phyloP scores from a whole-genome alignment of 1,140 invertebrate species.

The Pteromalus puparum region DNA sequence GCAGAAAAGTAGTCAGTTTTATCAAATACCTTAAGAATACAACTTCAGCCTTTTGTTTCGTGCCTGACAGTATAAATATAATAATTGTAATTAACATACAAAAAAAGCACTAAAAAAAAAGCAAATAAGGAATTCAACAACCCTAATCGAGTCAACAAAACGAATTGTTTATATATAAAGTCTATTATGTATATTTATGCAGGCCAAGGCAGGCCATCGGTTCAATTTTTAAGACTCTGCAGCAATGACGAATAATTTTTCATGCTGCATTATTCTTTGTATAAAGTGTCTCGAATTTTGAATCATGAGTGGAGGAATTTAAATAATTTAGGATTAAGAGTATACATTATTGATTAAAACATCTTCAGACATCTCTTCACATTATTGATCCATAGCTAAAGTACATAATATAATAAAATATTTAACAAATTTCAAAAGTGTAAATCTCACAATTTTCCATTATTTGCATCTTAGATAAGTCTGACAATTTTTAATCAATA shows the following conservation, averaged over 20 bases:
- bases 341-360: slow-evolving; percentile 37
- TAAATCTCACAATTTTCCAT: not conserved
- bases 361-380: not conserved
- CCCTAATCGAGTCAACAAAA: slow-evolving; percentile 49
- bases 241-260: slow-evolving; percentile 23
- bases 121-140: slow-evolving; percentile 11
- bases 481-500: slow-evolving; percentile 28
- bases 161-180: slow-evolving; percentile 52
- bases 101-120: slow-evolving; percentile 35
- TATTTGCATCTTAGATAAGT: not conserved
- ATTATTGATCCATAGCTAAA: not conserved
- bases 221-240: slow-evolving; percentile 45
- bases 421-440: not conserved
- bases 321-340: slow-evolving; percentile 27
- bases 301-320: slow-evolving; percentile 21
- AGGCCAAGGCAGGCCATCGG: not conserved
- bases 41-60: slow-evolving; percentile 52
- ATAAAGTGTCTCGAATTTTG: slow-evolving; percentile 39
- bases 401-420: not conserved
- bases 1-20: slow-evolving; percentile 31
- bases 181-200: slow-evolving; percentile 49
- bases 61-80: slow-evolving; percentile 48
- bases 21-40: slow-evolving; percentile 33
- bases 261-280: slow-evolving; percentile 30
- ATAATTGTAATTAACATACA: slow-evolving; percentile 45